Evolutionary conservation across 2,113 vertebrate genomes (phyloP), one percentile per base, ranked within the genome.

Genomic region (Salvelinus fontinalis): DNA sequence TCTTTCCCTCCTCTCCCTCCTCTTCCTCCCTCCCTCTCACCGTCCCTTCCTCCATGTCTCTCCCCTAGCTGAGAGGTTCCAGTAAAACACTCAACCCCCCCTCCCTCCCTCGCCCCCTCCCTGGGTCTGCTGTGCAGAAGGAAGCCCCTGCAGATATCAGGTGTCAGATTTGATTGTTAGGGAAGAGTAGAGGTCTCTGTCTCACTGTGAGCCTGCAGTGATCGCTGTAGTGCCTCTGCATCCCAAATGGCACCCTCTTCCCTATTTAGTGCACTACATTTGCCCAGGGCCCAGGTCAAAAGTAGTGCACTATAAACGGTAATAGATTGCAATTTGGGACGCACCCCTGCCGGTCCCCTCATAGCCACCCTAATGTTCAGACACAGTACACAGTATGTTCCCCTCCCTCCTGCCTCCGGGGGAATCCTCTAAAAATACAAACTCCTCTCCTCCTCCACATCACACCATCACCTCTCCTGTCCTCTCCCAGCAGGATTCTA

Each of bases 151-250:
- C 69, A 80, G 83, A 77, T 71, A 83, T 71, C 76, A 72, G 83
- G 65, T 85, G 78, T 84, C 83, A 84, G 67, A 73, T 84, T 71
- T 79, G 77, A 84, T 84, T 78, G 78, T 75, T 67, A 73, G 67
- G 73, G 67, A 54, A 78, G 76, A 67, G 26, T 22, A 24, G 67
- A 77, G 74, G 74, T 85, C 76, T 84, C 66, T 72, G 74, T 85
- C 76, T 84, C 69, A 74, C 51, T 77, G 62, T 67, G 14, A 2
- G 7, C 39, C 9, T 44, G 39, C 39, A 44, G 39, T 44, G 39
- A 44, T 44, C 39, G 60, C 75, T 29, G 67, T 71, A 62, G 73
- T 64, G 48, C 11, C 1, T 5, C 14, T 13, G 11, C 49, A 51
- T 16, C 49, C 49, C 49, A 51, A 16, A 51, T 39, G 11, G 51